A percentile compares a stretch with the other conserved stretches of the same genome.
These are phyloP conservation scores for Erebia palarica DNA, from an alignment of 2,888 invertebrate species.

Conservation along the genomic window DNA sequence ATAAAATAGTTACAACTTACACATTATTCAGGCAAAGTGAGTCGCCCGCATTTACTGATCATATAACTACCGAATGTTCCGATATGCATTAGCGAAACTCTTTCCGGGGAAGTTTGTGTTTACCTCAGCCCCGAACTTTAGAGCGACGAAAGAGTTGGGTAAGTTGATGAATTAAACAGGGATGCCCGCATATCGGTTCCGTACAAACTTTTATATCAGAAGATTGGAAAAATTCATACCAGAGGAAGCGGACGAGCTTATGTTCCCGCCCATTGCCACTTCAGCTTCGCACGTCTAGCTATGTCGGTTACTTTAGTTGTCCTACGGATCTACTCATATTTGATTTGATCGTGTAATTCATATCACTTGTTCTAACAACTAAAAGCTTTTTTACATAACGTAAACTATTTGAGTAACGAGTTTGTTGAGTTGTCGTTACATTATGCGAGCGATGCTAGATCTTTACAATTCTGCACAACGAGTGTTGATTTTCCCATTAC, in stretches of 20 bases:
- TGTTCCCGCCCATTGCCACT: too few relatives aligned
- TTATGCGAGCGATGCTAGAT: constrained; percentile 28
- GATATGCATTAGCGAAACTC: constrained; percentile 40
- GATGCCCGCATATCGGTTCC: constrained; percentile 66
- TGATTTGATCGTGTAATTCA: constrained; percentile 27
- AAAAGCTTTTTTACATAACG: constrained; percentile 39
- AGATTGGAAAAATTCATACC: constrained; percentile 51
- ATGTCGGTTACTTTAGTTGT: too few relatives aligned
- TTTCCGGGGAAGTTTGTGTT: constrained; percentile 53
- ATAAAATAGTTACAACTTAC: background rate
- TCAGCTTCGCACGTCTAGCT: too few relatives aligned
- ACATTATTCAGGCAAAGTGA: background rate
- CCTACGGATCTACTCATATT: too few relatives aligned
- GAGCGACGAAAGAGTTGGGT: constrained; percentile 59
- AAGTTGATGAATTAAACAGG: constrained; percentile 58
- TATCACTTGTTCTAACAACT: constrained; percentile 31
- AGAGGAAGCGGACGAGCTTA: background rate
- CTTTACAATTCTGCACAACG: constrained; percentile 19
- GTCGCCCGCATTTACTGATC: constrained; percentile 38
- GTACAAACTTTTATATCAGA: constrained; percentile 65
- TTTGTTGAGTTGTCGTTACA: constrained; percentile 33
- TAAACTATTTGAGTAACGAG: constrained; percentile 38
- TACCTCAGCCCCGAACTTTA: constrained; percentile 48
- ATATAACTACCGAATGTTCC: constrained; percentile 19
- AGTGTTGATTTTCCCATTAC: constrained; percentile 23